These are phyloP conservation scores for Eurytoma californica DNA, from an alignment of 2,888 invertebrate genomes.

Conservation along the genomic window DNA sequence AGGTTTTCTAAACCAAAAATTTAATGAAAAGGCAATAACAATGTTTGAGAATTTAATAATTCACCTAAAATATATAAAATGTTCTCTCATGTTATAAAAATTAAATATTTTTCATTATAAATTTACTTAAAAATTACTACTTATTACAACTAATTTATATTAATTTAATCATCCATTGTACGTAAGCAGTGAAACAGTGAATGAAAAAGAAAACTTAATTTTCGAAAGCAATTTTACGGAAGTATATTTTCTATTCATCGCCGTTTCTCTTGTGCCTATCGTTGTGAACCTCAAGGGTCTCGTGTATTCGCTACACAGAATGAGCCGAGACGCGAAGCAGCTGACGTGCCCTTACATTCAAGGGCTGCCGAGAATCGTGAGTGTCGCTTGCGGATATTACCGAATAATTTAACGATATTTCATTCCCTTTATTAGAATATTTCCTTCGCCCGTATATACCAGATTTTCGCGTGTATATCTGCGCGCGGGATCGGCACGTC, in stretches of 20 bases:
- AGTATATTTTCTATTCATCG: not conserved
- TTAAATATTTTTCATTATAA: no score
- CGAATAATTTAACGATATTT: conserved; percentile 71
- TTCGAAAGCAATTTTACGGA: not conserved
- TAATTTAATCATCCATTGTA: no score
- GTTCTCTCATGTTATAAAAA: no score
- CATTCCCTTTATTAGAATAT: conserved; percentile 57
- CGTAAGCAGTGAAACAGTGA: no score
- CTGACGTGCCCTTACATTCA: conserved; percentile 60
- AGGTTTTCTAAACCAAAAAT: no score
- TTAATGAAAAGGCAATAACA: no score
- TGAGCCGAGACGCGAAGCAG: conserved; percentile 52
- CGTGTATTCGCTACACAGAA: conserved; percentile 13
- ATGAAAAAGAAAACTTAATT: not conserved
- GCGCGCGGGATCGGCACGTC: conserved; percentile 1
- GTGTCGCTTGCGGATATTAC: conserved; percentile 67
- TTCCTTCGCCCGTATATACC: conserved; percentile 18
- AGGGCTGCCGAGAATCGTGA: conserved; percentile 52
- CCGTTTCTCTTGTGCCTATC: not conserved
- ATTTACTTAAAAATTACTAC: not conserved
- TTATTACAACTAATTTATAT: not conserved
- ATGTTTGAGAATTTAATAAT: no score
- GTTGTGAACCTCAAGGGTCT: conserved; percentile 1
- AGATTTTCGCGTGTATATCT: conserved; percentile 9
- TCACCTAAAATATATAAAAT: no score